A percentile compares a stretch with the other conserved stretches of the same genome.
These are phyloP conservation scores for Anser brachyrhynchus DNA, from an alignment of 2,113 vertebrate species.

Conservation along the genomic window DNA sequence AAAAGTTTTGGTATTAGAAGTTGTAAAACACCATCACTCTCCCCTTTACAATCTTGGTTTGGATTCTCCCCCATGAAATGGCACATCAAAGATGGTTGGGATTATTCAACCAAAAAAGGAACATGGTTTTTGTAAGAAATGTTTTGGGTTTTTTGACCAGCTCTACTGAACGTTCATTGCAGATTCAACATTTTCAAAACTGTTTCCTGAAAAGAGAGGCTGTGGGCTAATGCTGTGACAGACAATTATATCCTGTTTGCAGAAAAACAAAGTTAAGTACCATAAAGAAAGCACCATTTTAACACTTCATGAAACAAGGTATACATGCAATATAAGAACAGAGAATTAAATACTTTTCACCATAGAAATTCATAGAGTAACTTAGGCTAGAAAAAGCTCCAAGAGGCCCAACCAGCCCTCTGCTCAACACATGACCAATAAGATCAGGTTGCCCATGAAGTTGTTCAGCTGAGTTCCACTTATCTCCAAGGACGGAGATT, in stretches of 20 bases:
- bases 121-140: slow-evolving; percentile 39
- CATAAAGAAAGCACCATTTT: not conserved
- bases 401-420: not conserved
- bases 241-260: not conserved
- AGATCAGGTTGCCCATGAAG: not conserved
- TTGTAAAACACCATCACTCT: slow-evolving; percentile 39
- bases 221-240: not conserved
- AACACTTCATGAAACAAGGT: not conserved
- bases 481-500: not conserved
- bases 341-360: not conserved
- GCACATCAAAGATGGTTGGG: not conserved
- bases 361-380: not conserved
- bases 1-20: not conserved
- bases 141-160: slow-evolving; percentile 27
- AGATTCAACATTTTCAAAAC: slow-evolving; percentile 29
- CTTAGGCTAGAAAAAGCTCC: not conserved
- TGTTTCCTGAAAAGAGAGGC: slow-evolving; percentile 2
- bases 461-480: not conserved
- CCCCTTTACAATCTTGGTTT: slow-evolving; percentile 23
- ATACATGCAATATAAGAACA: not conserved
- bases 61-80: slow-evolving; percentile 40
- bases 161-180: not conserved
- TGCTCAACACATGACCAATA: not conserved
- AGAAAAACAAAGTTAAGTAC: not conserved
- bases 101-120: slow-evolving; percentile 48